Base-by-base conservation (phyloP, 1,140 invertebrate genomes). In the Tribolium madens region DNA sequence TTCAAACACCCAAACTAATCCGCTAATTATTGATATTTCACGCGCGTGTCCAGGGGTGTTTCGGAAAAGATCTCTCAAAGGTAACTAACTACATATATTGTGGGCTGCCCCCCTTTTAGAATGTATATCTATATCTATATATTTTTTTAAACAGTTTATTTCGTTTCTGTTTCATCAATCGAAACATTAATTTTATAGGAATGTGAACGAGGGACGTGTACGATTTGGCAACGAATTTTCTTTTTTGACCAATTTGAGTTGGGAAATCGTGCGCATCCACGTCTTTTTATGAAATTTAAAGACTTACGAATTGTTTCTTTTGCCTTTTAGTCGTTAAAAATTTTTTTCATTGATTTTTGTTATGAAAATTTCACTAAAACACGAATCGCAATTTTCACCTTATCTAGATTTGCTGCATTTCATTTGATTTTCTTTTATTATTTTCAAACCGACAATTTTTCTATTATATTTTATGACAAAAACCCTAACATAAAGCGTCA, bases 31-130 rank as follows among this genome's bases (percentile, higher is more conserved):
- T 86, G 79, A 84, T 79, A 83, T 86, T 86, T 84, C 85, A 86
- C 84, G 82, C 82, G 84, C 81, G 84, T 80, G 81, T 84, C 86
- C 88, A 95, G 93, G 93, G 90, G 92, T 94, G 91, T 95, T 94
- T 94, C 93, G 93, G 92, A 95, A 95, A 94, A 93, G 93, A 93
- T 94, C 93, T 90, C 93, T 94, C 91, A 94, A 94, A 94, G 93
- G 93, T 93, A 92, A 92, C 86, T 86, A 86, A 85, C 84, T 84
- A 81, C 78, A 81, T 68, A 82, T 84, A 84, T 85, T 85, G 82
- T 86, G 83, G 83, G 84, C 84, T 86, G 84, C 83, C 84, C 85
- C 71, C 85, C 83, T 85, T 80, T 85, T 85, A 85, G 84, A 84
- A 84, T 85, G 83, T 82, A 78, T 78, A 78, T 82, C 78, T 83